Evolutionary conservation across 2,113 vertebrate genomes (phyloP).

Genomic region (Arenaria interpres): DNA sequence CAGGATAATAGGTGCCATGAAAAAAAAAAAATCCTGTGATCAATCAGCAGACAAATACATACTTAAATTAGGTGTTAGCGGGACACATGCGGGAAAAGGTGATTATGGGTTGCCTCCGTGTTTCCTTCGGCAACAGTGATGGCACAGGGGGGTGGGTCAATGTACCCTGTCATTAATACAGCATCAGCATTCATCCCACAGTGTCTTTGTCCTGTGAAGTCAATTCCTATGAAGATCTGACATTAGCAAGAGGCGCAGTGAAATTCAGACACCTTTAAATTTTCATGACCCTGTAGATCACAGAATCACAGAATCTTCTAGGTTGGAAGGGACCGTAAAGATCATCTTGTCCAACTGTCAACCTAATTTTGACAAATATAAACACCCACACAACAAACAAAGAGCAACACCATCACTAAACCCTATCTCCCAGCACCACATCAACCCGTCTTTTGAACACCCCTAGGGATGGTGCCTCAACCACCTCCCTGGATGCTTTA

Average conservation of each 20-base stretch:
- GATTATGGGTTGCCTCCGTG: slow-evolving; percentile 23
- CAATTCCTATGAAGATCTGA: background rate
- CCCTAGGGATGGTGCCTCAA: too few relatives aligned
- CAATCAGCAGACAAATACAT: slow-evolving; percentile 11
- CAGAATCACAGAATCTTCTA: too few relatives aligned
- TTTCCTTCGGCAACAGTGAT: background rate
- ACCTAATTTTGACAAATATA: too few relatives aligned
- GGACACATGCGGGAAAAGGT: background rate
- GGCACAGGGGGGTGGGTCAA: background rate
- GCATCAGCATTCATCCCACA: slow-evolving; percentile 4
- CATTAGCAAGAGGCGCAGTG: background rate
- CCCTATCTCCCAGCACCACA: too few relatives aligned
- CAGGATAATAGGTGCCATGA: background rate
- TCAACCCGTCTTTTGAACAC: too few relatives aligned
- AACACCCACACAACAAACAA: too few relatives aligned
- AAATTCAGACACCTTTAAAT: background rate
- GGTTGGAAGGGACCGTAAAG: too few relatives aligned
- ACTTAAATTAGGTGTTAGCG: slow-evolving; percentile 4
- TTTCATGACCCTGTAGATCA: background rate
- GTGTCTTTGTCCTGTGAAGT: slow-evolving; percentile 1
- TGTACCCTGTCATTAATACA: background rate
- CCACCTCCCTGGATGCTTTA: too few relatives aligned
- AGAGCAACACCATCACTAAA: too few relatives aligned
- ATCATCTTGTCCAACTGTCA: too few relatives aligned
- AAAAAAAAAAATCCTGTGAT: background rate